Conservation (phyloP, 2,797 vertebrate genomes). For the Fistularia tabacaria region DNA sequence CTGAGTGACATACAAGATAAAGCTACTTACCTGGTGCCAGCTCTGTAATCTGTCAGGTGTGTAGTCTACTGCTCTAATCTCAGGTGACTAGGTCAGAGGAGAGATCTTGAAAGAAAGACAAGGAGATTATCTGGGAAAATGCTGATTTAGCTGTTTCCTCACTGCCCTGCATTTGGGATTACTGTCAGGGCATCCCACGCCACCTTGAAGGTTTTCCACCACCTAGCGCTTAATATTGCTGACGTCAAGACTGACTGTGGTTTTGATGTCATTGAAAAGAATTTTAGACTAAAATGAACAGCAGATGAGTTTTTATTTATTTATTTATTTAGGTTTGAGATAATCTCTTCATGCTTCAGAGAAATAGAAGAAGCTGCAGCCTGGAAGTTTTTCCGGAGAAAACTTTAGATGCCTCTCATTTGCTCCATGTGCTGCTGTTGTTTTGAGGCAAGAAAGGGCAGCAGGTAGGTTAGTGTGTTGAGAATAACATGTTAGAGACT, state of each 20-base stretch:
- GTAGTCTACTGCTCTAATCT: constrained; percentile 68
- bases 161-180: constrained; percentile 43
- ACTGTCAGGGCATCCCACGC: constrained; percentile 32
- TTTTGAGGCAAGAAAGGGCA: constrained; percentile 65
- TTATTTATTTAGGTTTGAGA: not conserved
- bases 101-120: constrained; percentile 65
- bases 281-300: constrained; percentile 1
- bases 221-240: constrained; percentile 28
- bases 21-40: constrained; percentile 32
- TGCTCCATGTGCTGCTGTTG: constrained; percentile 70
- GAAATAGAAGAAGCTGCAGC: constrained; percentile 33
- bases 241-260: constrained; percentile 34
- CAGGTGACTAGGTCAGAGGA: constrained; percentile 73
- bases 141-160: constrained; percentile 58
- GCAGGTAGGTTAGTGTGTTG: constrained; percentile 73
- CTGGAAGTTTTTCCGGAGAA: constrained; percentile 38
- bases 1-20: constrained; percentile 11
- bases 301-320: not conserved
- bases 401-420: constrained; percentile 75
- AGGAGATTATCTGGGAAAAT: constrained; percentile 81
- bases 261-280: constrained; percentile 4
- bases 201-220: constrained; percentile 26
- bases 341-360: constrained; percentile 33
- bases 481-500: not conserved
- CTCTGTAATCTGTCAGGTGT: constrained; percentile 73